phyloP scores from a whole-genome alignment of 2,113 vertebrate species.

The Alouatta palliata region DNA sequence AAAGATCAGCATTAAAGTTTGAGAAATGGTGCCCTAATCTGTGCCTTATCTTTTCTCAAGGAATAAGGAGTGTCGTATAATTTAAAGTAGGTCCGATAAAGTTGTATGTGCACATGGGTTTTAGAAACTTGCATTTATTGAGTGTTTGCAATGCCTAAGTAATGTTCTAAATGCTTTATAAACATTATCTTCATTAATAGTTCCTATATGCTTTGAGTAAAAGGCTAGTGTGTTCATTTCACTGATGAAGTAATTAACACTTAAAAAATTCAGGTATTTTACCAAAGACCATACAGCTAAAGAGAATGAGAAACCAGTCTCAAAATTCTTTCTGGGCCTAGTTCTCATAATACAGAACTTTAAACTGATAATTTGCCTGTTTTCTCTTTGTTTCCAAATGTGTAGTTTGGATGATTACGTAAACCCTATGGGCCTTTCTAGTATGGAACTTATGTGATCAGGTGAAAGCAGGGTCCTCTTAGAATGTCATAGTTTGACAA shows the following conservation, averaged over 20 bases:
- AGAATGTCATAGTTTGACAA: neutral
- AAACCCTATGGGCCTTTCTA: neutral
- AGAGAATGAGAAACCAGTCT: neutral
- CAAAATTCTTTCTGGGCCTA: neutral
- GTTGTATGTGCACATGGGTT: neutral
- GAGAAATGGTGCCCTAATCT: neutral
- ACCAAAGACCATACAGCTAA: neutral
- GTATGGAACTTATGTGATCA: neutral
- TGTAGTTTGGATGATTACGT: rapidly evolving
- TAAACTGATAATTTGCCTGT: neutral
- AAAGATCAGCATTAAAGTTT: neutral
- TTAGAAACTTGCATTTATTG: neutral
- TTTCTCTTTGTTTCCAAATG: neutral
- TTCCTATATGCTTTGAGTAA: neutral
- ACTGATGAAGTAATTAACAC: neutral
- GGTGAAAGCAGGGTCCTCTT: neutral
- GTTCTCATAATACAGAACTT: neutral
- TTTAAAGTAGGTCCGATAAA: neutral
- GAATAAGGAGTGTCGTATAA: neutral
- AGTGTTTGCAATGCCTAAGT: neutral
- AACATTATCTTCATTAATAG: neutral
- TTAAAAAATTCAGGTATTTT: neutral
- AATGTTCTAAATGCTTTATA: neutral
- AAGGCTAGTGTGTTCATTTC: neutral
- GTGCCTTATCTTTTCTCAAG: neutral